These are phyloP conservation scores for Sus cebifrons DNA, from an alignment of 2,797 vertebrate species.

Conservation along the genomic window DNA sequence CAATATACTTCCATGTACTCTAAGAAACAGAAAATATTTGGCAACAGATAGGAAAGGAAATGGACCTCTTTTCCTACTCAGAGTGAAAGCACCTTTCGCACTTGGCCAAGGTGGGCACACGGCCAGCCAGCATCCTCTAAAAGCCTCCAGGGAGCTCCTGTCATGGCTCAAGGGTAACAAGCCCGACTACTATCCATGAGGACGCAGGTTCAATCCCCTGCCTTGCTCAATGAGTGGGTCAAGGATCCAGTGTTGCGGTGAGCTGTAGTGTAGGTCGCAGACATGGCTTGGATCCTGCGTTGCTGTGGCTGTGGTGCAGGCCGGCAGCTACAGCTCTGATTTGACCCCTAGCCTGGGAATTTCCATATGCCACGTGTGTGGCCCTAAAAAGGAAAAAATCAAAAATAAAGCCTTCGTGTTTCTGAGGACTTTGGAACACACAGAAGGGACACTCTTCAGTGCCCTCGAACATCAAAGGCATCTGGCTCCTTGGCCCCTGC, in stretches of 20 bases:
- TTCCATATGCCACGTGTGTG: no score
- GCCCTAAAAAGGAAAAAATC: no score
- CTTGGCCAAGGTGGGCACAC: background rate
- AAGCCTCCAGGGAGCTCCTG: background rate
- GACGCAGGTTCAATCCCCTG: no score
- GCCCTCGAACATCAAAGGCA: background rate
- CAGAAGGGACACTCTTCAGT: background rate
- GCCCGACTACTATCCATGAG: no score
- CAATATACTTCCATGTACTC: background rate
- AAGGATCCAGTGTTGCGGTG: no score
- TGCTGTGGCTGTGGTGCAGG: no score
- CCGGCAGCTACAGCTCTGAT: no score
- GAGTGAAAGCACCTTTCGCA: background rate
- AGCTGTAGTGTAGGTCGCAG: no score
- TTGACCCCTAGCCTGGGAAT: no score
- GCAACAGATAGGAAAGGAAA: background rate
- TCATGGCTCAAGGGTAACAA: no score
- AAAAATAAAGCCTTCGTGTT: background rate
- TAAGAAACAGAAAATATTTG: background rate
- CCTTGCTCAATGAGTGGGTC: no score
- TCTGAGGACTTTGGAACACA: background rate
- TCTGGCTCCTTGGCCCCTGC: background rate
- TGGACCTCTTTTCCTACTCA: background rate
- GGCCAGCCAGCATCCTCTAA: background rate
- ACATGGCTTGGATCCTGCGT: no score